Percentiles rank a stretch among this genome's conserved stretches.
Conservation (phyloP, 2,113 vertebrate genomes). For the Cyphomyrus discorhynchus region DNA sequence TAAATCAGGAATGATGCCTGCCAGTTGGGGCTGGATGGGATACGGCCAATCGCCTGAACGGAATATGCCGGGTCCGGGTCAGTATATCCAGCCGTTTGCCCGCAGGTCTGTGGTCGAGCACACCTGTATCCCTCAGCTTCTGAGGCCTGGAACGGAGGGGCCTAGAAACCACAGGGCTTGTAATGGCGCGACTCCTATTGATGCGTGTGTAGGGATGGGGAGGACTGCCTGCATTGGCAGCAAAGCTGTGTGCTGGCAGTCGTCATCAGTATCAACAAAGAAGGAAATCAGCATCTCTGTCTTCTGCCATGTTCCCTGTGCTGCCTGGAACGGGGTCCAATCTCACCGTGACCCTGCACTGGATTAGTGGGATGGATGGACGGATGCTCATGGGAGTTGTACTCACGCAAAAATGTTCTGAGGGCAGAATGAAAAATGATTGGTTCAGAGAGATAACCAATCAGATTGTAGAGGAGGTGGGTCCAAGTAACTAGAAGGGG, state of each 20-base stretch:
- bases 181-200: background rate
- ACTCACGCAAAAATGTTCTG: background rate
- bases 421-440: background rate
- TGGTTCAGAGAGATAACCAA: background rate
- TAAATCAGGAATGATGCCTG: background rate
- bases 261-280: background rate
- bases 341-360: background rate
- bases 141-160: background rate
- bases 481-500: background rate
- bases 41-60: background rate
- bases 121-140: background rate
- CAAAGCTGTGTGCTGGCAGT: background rate
- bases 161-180: background rate
- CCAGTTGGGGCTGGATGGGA: background rate
- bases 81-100: background rate
- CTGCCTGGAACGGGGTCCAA: background rate
- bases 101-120: background rate
- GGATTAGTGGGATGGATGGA: background rate
- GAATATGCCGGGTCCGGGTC: background rate
- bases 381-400: background rate
- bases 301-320: background rate
- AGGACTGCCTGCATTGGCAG: background rate
- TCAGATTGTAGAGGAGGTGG: background rate
- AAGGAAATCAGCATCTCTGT: background rate
- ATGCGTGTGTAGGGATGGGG: background rate